Base-by-base conservation (phyloP, 2,888 invertebrate species). In the Clivina fossor region DNA sequence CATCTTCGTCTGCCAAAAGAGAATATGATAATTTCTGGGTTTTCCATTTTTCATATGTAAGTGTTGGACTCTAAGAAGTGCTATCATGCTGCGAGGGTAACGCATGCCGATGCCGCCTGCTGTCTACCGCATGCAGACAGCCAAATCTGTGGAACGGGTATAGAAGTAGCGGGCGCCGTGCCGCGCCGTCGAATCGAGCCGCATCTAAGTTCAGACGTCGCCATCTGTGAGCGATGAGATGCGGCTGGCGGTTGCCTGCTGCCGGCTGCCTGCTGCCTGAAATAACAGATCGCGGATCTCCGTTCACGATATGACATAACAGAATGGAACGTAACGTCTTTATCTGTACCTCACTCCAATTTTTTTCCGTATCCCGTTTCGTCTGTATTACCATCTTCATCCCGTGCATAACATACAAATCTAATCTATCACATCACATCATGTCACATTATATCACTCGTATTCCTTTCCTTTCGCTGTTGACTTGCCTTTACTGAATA, bases 221-320 rank as follows among this genome's bases (percentile, higher is more conserved):
- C 35, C 53, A 53, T 53, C 43, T 53, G 44, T 53, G 44, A 53
- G 33, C 43, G 35, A 44, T 53, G 53, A 53, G 35, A 44, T 53
- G 44, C 43, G 53, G 37, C 43, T 35, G 26, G 33, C 16, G 35
- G 13, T 33, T 11, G 33, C 24, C 15, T 15, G 26, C 28, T 28
- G 9, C 19, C 30, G 44, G 28, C 30, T 18, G 4, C 9, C 5
- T 32, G n/a, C 30, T 4, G 13, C 19, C 35, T 35, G 37, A 44
- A 33, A 35, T 43, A 20, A 41, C 40, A 50, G 32, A 41, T 43
- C 35, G 44, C 33, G 33, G 22, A 4, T 24, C 35, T 19, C 11
- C 15, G 35, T 22, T 44, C 35, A 18, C 26, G 33, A 44, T 53
- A 44, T 53, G 35, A 53, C 30, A 18, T 15, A 38, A 50, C 19